phyloP scores from a whole-genome alignment of 2,113 vertebrate species.

The Meles meles region DNA sequence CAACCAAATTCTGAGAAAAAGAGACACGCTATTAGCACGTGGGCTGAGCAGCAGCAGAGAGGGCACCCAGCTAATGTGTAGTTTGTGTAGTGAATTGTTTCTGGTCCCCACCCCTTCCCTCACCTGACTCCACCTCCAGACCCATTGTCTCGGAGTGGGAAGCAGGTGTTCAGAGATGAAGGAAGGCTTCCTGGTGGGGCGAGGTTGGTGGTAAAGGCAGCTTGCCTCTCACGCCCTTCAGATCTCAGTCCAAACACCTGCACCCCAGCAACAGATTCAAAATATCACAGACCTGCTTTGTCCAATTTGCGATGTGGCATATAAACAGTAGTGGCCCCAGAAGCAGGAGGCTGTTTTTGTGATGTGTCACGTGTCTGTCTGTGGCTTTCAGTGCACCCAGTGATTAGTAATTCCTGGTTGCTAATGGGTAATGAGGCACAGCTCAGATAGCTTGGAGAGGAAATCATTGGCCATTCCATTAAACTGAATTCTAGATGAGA shows the following conservation, averaged over 20 bases:
- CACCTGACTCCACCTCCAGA: not conserved
- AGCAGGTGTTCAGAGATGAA: not conserved
- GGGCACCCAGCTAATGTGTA: not conserved
- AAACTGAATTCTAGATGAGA: slow-evolving; percentile 53
- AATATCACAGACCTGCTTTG: not conserved
- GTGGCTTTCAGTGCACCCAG: not conserved
- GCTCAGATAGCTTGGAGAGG: slow-evolving; percentile 50
- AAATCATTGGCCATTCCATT: slow-evolving; percentile 56
- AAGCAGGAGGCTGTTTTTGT: not conserved
- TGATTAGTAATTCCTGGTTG: slow-evolving; percentile 54
- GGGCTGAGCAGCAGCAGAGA: not conserved
- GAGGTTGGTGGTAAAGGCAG: not conserved
- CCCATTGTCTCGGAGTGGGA: not conserved
- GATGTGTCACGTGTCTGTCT: not conserved
- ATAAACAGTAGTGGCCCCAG: not conserved
- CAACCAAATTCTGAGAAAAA: not conserved
- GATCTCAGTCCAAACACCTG: not conserved
- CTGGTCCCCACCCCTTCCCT: not conserved
- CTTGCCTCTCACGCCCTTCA: not conserved
- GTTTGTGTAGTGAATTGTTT: not conserved
- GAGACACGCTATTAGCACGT: not conserved
- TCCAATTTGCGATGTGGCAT: not conserved
- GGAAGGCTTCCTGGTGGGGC: not conserved
- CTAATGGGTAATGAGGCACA: slow-evolving; percentile 44
- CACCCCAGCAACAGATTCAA: not conserved